Evolutionary conservation across 2,888 invertebrate genomes (phyloP).

Genomic region (Malachius bipustulatus): DNA sequence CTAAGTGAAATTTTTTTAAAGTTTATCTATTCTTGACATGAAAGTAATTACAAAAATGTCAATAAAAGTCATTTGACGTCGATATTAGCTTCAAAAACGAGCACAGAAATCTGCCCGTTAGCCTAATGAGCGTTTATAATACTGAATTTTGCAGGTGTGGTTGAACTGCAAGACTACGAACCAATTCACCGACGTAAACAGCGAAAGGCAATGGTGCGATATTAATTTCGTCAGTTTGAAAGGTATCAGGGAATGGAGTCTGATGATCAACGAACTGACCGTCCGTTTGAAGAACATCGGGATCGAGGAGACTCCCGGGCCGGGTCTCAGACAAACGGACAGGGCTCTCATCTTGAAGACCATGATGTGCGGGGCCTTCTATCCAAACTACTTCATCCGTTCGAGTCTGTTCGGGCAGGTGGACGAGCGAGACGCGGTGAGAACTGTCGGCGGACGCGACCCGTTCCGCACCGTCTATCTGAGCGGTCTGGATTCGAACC

Average conservation of each 20-base stretch:
- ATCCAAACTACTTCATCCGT: conserved; percentile 78
- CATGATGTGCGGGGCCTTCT: conserved; percentile 78
- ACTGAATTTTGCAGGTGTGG: conserved; percentile 49
- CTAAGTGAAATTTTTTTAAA: too few relatives aligned
- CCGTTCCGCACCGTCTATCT: conserved; percentile 66
- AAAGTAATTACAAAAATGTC: too few relatives aligned
- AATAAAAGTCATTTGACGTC: too few relatives aligned
- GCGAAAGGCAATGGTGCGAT: conserved; percentile 48
- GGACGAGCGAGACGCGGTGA: conserved; percentile 55
- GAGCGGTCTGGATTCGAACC: conserved; percentile 45
- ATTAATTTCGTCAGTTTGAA: conserved; percentile 57
- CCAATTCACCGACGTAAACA: conserved; percentile 18
- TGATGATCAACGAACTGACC: conserved; percentile 58
- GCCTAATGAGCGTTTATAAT: too few relatives aligned
- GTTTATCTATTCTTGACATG: too few relatives aligned
- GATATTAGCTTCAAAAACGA: too few relatives aligned
- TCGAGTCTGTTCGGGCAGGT: conserved; percentile 38
- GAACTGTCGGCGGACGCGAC: conserved; percentile 57
- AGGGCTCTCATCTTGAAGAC: conserved; percentile 43
- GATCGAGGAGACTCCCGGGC: conserved; percentile 43
- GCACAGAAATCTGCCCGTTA: too few relatives aligned
- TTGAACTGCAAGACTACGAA: too few relatives aligned
- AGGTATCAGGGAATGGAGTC: conserved; percentile 61
- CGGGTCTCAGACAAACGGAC: too few relatives aligned
- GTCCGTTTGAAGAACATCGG: conserved; percentile 47